Evolutionary conservation across 2,113 vertebrate species (phyloP).

Genomic region (Balaenoptera acutorostrata): DNA sequence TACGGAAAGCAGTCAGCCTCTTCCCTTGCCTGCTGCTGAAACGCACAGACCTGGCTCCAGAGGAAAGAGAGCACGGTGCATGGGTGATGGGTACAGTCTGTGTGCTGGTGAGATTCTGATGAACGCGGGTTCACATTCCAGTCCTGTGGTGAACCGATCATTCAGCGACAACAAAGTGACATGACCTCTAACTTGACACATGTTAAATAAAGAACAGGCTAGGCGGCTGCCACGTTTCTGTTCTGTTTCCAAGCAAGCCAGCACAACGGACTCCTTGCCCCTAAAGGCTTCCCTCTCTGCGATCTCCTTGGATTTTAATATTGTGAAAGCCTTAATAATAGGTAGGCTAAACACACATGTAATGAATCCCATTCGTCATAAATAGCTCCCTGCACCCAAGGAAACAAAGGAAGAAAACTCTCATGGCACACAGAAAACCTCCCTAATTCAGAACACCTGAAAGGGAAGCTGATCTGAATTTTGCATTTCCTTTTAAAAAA

Average conservation of each 20-base stretch:
- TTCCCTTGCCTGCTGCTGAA: slow-evolving; percentile 10
- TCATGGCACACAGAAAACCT: not conserved
- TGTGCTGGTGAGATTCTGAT: accelerated
- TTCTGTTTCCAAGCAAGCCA: not conserved
- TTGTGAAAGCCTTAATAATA: not conserved
- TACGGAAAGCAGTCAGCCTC: slow-evolving; percentile 39
- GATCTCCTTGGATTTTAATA: slow-evolving; percentile 44
- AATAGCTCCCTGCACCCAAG: not conserved
- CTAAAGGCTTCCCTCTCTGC: not conserved
- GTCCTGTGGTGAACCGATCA: not conserved
- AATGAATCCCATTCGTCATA: slow-evolving; percentile 47
- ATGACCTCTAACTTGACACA: not conserved
- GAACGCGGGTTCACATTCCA: not conserved
- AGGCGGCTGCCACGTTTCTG: not conserved
- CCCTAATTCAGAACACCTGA: not conserved
- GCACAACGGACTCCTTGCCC: not conserved
- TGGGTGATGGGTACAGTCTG: accelerated
- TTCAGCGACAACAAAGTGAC: not conserved
- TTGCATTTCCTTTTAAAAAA: not conserved
- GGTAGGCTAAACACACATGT: not conserved
- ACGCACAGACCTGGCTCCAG: slow-evolving; percentile 20
- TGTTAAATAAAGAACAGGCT: not conserved
- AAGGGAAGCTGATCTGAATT: not conserved
- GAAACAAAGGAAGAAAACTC: not conserved
- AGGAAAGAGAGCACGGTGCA: not conserved